These are phyloP conservation scores for Erithacus rubecula DNA, from an alignment of 2,797 vertebrate genomes.

Conservation along the genomic window DNA sequence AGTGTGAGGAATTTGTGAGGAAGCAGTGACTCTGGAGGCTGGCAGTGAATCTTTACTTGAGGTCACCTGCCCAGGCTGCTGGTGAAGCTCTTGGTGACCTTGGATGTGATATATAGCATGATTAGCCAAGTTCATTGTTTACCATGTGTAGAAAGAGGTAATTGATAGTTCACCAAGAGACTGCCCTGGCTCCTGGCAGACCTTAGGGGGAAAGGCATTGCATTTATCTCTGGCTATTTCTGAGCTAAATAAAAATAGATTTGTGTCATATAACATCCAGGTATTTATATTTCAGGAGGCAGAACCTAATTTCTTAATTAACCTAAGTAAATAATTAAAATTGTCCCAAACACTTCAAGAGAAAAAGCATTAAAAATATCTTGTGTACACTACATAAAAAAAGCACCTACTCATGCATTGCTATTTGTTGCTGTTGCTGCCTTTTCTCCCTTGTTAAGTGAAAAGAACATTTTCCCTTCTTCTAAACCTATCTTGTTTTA, in stretches of 20 bases:
- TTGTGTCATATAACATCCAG: not conserved
- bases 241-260: not conserved
- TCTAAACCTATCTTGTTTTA: not conserved
- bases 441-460: not conserved
- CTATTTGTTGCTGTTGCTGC: not conserved
- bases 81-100: not conserved
- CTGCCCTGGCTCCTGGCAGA: not conserved
- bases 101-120: not conserved
- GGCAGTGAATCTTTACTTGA: not conserved
- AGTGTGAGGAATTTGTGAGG: not conserved
- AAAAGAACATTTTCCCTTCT: not conserved
- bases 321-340: slow-evolving; percentile 50
- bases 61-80: not conserved
- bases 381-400: not conserved
- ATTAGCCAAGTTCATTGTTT: not conserved
- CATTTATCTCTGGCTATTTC: not conserved
- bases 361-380: not conserved
- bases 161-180: not conserved
- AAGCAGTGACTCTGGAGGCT: not conserved
- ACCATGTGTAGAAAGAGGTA: not conserved
- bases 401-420: not conserved
- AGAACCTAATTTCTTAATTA: slow-evolving; percentile 38
- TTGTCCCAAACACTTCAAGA: not conserved
- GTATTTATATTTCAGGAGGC: slow-evolving; percentile 3
- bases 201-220: not conserved